Evolutionary conservation across 2,888 invertebrate species (phyloP).

Genomic region (Temnothorax ravouxi): DNA sequence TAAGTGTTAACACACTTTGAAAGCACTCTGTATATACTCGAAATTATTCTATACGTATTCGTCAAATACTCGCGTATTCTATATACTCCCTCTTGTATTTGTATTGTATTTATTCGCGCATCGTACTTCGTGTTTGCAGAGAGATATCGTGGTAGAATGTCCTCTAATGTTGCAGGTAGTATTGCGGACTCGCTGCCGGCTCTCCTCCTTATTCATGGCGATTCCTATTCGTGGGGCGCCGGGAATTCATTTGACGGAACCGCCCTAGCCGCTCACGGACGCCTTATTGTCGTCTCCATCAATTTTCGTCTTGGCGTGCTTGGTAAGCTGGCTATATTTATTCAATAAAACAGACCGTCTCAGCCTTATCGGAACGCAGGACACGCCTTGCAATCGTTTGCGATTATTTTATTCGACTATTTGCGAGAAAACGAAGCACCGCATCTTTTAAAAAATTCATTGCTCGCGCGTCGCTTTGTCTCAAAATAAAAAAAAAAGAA

Average conservation of each 20-base stretch:
- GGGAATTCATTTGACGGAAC: conserved; percentile 99
- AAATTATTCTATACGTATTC: not conserved
- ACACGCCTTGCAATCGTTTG: conserved; percentile 6
- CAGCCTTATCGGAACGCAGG: not conserved
- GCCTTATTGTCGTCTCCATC: conserved; percentile 95
- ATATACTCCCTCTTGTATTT: not conserved
- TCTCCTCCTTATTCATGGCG: conserved; percentile 96
- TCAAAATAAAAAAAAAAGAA: not conserved
- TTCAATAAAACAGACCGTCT: conserved; percentile 13
- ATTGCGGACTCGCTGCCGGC: conserved; percentile 91
- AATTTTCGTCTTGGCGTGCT: conserved; percentile 96
- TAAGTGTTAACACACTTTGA: too few relatives aligned
- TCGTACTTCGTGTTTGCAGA: not conserved
- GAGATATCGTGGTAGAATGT: conserved; percentile 41
- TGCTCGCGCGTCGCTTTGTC: not conserved
- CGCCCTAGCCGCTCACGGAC: conserved; percentile 96
- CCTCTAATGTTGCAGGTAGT: conserved; percentile 86
- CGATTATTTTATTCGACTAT: conserved; percentile 19
- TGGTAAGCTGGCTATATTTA: conserved; percentile 72
- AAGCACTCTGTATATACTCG: not conserved
- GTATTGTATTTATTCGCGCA: not conserved
- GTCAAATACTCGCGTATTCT: not conserved
- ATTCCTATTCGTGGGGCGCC: conserved; percentile 98
- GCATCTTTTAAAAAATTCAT: not conserved
- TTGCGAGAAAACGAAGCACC: not conserved